A percentile compares a stretch with the other conserved stretches of the same genome.
phyloP scores from a whole-genome alignment of 2,888 invertebrate species.

The Hecatera dysodea region DNA sequence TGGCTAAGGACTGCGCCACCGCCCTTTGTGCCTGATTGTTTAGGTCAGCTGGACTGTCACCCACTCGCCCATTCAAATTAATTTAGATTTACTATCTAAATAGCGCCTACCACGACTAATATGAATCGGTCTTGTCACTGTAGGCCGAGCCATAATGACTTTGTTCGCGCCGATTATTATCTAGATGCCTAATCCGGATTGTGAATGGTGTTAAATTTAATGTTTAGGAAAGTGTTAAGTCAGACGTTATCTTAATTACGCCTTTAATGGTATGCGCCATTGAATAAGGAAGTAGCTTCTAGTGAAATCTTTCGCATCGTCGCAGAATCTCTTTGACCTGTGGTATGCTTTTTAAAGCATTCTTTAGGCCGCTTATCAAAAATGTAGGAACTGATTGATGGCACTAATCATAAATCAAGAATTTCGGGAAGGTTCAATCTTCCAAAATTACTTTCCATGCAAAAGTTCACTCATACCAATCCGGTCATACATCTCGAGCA shows the following conservation, averaged over 20 bases:
- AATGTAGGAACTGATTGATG: slow-evolving; percentile 22
- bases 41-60: slow-evolving; percentile 84
- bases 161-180: slow-evolving; percentile 77
- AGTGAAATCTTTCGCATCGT: slow-evolving; percentile 21
- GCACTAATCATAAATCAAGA: slow-evolving; percentile 1
- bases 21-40: slow-evolving; percentile 83
- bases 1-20: slow-evolving; percentile 72
- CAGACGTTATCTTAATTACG: slow-evolving; percentile 60
- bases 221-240: slow-evolving; percentile 68
- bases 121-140: slow-evolving; percentile 69
- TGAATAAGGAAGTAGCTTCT: slow-evolving; percentile 48
- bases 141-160: slow-evolving; percentile 70
- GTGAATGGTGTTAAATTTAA: slow-evolving; percentile 66
- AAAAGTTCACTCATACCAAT: slow-evolving; percentile 44
- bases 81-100: slow-evolving; percentile 85
- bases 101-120: slow-evolving; percentile 74
- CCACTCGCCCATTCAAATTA: slow-evolving; percentile 84
- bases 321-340: slow-evolving; percentile 10
- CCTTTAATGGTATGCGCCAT: slow-evolving; percentile 46
- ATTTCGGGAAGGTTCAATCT: slow-evolving; percentile 29
- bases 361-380: neutral
- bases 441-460: slow-evolving; percentile 36
- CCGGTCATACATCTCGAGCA: slow-evolving; percentile 53
- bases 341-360: neutral
- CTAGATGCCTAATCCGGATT: slow-evolving; percentile 71